Evolutionary conservation across 2,888 invertebrate species (phyloP), one percentile per base, ranked within the genome.

Genomic region (Ethmia dodecea): DNA sequence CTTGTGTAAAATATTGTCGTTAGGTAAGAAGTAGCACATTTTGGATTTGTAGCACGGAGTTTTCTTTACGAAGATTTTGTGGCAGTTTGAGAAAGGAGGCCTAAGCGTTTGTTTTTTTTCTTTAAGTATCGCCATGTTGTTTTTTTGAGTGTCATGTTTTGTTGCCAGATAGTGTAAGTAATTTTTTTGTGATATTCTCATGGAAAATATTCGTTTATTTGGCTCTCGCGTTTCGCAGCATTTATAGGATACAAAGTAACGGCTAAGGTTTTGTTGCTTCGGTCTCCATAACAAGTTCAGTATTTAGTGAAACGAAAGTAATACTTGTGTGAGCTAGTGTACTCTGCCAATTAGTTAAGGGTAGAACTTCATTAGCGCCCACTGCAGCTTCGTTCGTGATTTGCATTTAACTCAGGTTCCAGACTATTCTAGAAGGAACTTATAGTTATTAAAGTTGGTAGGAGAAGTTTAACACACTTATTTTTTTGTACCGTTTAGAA

Each of bases 311-410:
- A 42, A 22, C 30, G 14, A 13, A 27, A 31, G 9, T 22, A n/a
- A 22, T 22, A 22, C 28, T 16, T 36, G 36, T 32, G 25, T 42
- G 44, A 46, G 22, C 14, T 32, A 26, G 22, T 55, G 53, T 59
- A 55, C 47, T 65, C 47, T 58, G 66, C 65, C 61, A 68, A 63
- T 40, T 71, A 69, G 59, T 47, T 62, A 66, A 63, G 59, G 42
- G 47, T 61, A 60, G 60, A 54, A 40, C 52, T 60, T 60, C 47
- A 45, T 52, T 62, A 55, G 53, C 52, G 54, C 57, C 63, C 49
- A 60, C 75, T 70, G 74, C 73, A 74, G 71, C 71, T 70, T 64
- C 63, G 61, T 55, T 42, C 39, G 40, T 44, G 35, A 34, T 39
- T 40, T 33, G 18, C 15, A 25, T 25, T 24, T 28, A 24, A 10